Evolutionary conservation across 1,140 invertebrate genomes (phyloP).

Genomic region (Drosophila paulistorum): DNA sequence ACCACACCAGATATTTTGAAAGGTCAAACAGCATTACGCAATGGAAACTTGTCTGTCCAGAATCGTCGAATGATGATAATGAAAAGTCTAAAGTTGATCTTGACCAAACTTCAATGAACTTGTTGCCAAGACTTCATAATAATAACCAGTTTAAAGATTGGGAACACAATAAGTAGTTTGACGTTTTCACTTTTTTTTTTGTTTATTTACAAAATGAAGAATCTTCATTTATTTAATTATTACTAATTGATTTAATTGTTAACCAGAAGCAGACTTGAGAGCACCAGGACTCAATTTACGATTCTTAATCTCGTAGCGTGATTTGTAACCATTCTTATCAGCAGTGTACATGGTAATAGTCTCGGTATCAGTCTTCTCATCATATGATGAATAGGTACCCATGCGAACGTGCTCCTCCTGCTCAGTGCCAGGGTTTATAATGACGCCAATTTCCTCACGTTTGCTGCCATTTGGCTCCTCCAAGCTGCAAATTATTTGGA

Average conservation of each 20-base stretch:
- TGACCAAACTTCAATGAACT: constrained; percentile 37
- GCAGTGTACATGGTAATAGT: constrained; percentile 79
- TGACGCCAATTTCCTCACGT: constrained; percentile 75
- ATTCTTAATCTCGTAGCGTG: constrained; percentile 71
- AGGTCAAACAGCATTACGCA: constrained; percentile 62
- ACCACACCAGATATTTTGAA: constrained; percentile 34
- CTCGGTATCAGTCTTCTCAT: constrained; percentile 76
- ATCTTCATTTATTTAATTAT: background rate
- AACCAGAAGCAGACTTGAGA: constrained; percentile 75
- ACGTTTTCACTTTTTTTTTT: constrained; percentile 16
- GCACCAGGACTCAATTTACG: constrained; percentile 70
- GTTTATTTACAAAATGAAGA: too few relatives aligned
- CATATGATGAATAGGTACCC: constrained; percentile 63
- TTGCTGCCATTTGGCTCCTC: constrained; percentile 76
- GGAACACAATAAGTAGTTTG: constrained; percentile 25
- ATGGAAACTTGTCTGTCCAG: constrained; percentile 62
- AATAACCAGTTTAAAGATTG: constrained; percentile 55
- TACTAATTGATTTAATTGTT: constrained; percentile 17
- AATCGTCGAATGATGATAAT: constrained; percentile 55
- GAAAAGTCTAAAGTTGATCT: constrained; percentile 58
- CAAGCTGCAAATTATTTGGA: constrained; percentile 29
- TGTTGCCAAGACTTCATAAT: constrained; percentile 22
- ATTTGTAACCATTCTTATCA: constrained; percentile 79
- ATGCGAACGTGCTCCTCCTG: constrained; percentile 78
- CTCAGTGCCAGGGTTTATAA: constrained; percentile 74